Evolutionary conservation across 1,140 invertebrate genomes (phyloP).

Genomic region (Acyrthosiphon pisum): DNA sequence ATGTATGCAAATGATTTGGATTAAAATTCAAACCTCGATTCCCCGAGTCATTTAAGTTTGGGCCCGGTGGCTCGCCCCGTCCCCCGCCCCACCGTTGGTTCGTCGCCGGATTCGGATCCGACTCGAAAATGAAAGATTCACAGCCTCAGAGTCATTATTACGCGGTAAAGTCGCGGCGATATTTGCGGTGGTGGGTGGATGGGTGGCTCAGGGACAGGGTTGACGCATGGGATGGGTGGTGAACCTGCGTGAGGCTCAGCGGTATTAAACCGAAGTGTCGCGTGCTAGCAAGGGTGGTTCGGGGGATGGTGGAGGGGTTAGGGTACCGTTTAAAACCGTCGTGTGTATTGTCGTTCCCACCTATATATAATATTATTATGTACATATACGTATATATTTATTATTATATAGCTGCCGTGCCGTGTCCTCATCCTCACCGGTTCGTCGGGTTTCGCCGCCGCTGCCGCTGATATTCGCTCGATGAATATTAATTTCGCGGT

Average conservation of each 20-base stretch:
- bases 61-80: background rate
- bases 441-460: background rate
- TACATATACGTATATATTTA: slow-evolving; percentile 11
- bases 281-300: background rate
- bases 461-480: slow-evolving; percentile 1
- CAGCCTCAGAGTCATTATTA: slow-evolving; percentile 20
- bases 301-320: background rate
- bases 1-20: slow-evolving; percentile 36
- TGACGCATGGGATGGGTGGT: background rate
- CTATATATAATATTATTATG: background rate
- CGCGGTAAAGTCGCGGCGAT: background rate
- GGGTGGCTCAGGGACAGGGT: background rate
- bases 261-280: background rate
- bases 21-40: slow-evolving; percentile 55
- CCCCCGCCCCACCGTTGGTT: background rate
- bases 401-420: background rate
- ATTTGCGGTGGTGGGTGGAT: background rate
- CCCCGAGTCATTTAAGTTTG: slow-evolving; percentile 26
- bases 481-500: slow-evolving; percentile 44
- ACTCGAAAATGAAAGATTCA: slow-evolving; percentile 24
- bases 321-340: slow-evolving; percentile 10
- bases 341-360: background rate
- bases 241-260: background rate
- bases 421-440: background rate
- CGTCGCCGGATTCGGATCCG: background rate